Evolutionary conservation across 2,888 invertebrate genomes (phyloP), one percentile per base, ranked within the genome.

Genomic region (Drosophila cracens): DNA sequence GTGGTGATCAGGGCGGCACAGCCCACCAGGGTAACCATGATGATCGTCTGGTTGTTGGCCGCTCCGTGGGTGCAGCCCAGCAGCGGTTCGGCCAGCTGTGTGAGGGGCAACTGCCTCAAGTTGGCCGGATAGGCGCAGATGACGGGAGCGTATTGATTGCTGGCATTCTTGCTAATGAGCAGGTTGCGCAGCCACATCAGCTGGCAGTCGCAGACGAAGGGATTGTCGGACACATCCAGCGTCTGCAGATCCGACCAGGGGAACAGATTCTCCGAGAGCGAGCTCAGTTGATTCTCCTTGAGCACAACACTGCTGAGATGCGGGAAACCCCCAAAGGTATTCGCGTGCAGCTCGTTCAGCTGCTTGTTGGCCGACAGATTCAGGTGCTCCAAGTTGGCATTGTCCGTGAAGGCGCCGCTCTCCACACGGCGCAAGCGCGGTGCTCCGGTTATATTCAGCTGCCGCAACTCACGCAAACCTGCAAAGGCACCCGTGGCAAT

Each of bases 31-130:
- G 96, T 94, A 0, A 96, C 96, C 46, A 96, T 96, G 66, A 97
- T 95, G 68, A 97, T 95, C 5, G 97, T 96, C 90, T 97, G 97
- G 81, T 96, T 96, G 56, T 96, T 94, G 0, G 96, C 96, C 92
- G 97, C 96, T 72, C 96, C 96, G 67, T 97, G 95, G 2, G 96
- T 96, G 91, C 98, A 98, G 27, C 97, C 97, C 53, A 98, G 93
- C 78, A 97, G 96, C 81, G 97, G 96, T 0, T 96, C 95, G 8
- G 95, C 95, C 76, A 97, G 94, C 43, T 95, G 94, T 70, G 94
- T 94, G 59, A 97, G 93, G 8, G 95, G 94, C 80, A 95, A 95
- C 61, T 96, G 96, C 74, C 96, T 95, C 40, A 97, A 93, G 66
- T 96, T 95, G 13, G 95, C 94, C 0, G 97, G 97, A 58, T 95